Evolutionary conservation across 2,113 vertebrate species (phyloP).

Genomic region (Zosterops lateralis): DNA sequence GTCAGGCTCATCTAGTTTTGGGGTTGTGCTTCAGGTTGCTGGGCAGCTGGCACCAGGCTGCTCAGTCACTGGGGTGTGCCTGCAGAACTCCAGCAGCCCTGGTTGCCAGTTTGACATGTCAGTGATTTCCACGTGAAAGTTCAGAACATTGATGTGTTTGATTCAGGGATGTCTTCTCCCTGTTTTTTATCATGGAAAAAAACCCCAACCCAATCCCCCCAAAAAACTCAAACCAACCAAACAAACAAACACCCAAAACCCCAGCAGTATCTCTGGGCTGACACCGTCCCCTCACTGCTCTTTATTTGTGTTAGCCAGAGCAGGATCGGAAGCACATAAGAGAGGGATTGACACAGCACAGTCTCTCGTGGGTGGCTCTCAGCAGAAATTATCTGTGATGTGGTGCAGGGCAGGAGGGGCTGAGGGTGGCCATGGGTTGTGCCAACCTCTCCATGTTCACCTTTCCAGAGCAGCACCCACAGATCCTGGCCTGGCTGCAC

Average conservation of each 20-base stretch:
- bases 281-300: accelerated
- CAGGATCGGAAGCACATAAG: not conserved
- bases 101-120: not conserved
- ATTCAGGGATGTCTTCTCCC: not conserved
- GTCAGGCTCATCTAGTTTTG: not conserved
- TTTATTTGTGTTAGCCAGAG: not conserved
- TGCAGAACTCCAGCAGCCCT: not conserved
- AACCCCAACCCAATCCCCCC: not conserved
- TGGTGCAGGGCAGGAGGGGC: accelerated
- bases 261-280: not conserved
- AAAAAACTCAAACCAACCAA: no score
- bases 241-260: no score
- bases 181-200: not conserved
- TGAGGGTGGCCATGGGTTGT: not conserved
- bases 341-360: not conserved
- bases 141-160: not conserved
- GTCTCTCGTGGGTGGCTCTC: not conserved
- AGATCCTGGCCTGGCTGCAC: accelerated
- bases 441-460: accelerated
- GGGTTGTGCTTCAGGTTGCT: not conserved
- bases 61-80: accelerated
- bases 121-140: not conserved
- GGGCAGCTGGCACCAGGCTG: not conserved
- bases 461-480: not conserved
- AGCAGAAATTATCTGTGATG: accelerated